Conservation (phyloP, 1,140 invertebrate species). For the Heliconius congener region DNA sequence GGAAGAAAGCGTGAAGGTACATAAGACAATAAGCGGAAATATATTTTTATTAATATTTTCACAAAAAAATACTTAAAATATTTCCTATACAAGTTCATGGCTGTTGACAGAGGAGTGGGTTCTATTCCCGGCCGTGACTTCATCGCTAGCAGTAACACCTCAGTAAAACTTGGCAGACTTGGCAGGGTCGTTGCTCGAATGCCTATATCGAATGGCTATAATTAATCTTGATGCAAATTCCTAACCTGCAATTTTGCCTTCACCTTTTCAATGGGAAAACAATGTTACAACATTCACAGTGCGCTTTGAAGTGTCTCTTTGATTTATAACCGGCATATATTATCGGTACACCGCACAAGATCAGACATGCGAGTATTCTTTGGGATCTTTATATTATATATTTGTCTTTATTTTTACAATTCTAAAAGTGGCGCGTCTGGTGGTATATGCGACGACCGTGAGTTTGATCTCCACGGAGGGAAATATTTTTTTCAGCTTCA, state of each 20-base stretch:
- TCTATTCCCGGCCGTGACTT: conserved; percentile 34
- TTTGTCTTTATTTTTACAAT: background rate
- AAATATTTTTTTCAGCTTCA: no score
- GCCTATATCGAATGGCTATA: conserved; percentile 5
- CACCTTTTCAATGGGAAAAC: conserved; percentile 21
- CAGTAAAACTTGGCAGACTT: conserved; percentile 14
- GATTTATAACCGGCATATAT: background rate
- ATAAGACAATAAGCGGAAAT: no score
- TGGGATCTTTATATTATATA: background rate
- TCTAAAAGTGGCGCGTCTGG: no score
- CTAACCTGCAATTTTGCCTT: conserved; percentile 27
- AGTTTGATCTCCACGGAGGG: no score
- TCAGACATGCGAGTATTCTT: background rate
- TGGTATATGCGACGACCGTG: no score
- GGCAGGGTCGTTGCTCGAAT: conserved; percentile 27
- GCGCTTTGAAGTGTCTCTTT: background rate
- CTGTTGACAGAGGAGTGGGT: conserved; percentile 20
- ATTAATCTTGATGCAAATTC: conserved; percentile 29
- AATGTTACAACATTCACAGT: conserved; percentile 18
- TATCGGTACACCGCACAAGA: background rate
- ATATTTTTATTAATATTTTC: no score
- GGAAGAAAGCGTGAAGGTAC: no score
- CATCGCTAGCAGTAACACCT: background rate
- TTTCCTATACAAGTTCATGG: conserved; percentile 31
- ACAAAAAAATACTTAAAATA: background rate